phyloP scores from a whole-genome alignment of 2,888 invertebrate genomes.

The Meliscaeva auricollis region DNA sequence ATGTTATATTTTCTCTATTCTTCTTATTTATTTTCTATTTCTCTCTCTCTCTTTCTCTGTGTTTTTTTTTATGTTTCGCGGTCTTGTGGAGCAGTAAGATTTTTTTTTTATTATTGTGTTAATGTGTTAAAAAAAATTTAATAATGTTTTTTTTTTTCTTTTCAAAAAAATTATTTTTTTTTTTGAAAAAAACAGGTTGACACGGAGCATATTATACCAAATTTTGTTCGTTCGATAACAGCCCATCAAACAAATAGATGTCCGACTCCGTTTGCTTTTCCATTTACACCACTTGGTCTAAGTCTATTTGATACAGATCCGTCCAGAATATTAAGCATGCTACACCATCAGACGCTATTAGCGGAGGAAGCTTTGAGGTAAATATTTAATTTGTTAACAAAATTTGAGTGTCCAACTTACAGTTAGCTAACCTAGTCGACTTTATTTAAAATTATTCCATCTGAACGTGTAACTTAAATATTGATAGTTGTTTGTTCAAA shows the following conservation, averaged over 20 bases:
- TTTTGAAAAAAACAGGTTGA: conserved; percentile 64
- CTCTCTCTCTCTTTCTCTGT: conserved; percentile 26
- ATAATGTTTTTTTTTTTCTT: conserved; percentile 21
- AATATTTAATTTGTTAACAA: conserved; percentile 44
- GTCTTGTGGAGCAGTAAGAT: conserved; percentile 69
- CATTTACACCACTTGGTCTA: conserved; percentile 85
- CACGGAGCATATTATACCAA: conserved; percentile 74
- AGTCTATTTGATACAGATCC: conserved; percentile 85
- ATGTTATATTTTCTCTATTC: conserved; percentile 62
- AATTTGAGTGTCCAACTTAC: too few species aligned
- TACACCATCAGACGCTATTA: conserved; percentile 85
- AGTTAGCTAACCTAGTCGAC: too few species aligned
- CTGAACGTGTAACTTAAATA: too few species aligned
- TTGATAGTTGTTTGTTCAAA: too few species aligned
- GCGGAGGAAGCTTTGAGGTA: conserved; percentile 84
- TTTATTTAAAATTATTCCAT: too few species aligned
- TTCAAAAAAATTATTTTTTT: not conserved
- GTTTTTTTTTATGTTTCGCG: conserved; percentile 54
- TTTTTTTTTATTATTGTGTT: conserved; percentile 13
- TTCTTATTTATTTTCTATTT: conserved; percentile 66
- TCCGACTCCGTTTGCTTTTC: conserved; percentile 86
- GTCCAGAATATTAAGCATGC: conserved; percentile 85
- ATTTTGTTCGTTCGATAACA: conserved; percentile 76
- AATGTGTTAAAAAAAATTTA: conserved; percentile 14
- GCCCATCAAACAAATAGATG: conserved; percentile 79